phyloP scores from a whole-genome alignment of 2,888 invertebrate species.

The Leptogaster cylindrica region DNA sequence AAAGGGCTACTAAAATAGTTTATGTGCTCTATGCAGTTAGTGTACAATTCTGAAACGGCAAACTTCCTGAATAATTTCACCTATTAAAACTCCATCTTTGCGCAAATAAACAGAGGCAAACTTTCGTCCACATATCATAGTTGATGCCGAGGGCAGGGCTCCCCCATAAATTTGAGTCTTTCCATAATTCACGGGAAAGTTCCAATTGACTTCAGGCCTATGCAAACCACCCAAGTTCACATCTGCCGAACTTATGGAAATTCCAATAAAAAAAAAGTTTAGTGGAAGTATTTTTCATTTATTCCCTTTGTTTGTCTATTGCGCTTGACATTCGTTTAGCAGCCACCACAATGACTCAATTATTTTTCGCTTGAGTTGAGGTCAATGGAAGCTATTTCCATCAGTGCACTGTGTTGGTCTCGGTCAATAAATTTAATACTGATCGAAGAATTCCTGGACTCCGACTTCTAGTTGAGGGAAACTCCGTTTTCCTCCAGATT shows the following conservation, averaged over 20 bases:
- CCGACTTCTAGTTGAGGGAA: not conserved
- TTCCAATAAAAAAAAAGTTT: not conserved
- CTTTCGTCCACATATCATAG: slow-evolving; percentile 6
- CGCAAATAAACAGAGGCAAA: slow-evolving; percentile 15
- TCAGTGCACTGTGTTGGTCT: slow-evolving; percentile 14
- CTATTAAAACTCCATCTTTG: slow-evolving; percentile 4
- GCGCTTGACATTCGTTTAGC: not conserved
- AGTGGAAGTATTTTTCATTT: not conserved
- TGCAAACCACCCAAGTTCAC: not conserved
- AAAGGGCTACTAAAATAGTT: too few species aligned
- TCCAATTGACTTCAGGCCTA: not conserved
- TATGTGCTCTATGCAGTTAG: too few species aligned
- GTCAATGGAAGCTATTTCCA: slow-evolving; percentile 18
- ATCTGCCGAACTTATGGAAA: slow-evolving; percentile 16
- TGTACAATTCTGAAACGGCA: too few species aligned
- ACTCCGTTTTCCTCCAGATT: slow-evolving; percentile 5
- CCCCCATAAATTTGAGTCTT: not conserved
- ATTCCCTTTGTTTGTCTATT: not conserved
- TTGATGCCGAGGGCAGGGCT: not conserved
- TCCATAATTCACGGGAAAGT: slow-evolving; percentile 1
- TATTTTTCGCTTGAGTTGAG: slow-evolving; percentile 25
- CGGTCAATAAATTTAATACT: slow-evolving; percentile 29
- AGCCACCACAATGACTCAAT: not conserved
- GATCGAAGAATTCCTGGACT: not conserved
- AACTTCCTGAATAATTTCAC: too few species aligned